Evolutionary conservation across 2,797 vertebrate species (phyloP), one percentile per base, ranked within the genome.

Genomic region (Neoniphon sammara): DNA sequence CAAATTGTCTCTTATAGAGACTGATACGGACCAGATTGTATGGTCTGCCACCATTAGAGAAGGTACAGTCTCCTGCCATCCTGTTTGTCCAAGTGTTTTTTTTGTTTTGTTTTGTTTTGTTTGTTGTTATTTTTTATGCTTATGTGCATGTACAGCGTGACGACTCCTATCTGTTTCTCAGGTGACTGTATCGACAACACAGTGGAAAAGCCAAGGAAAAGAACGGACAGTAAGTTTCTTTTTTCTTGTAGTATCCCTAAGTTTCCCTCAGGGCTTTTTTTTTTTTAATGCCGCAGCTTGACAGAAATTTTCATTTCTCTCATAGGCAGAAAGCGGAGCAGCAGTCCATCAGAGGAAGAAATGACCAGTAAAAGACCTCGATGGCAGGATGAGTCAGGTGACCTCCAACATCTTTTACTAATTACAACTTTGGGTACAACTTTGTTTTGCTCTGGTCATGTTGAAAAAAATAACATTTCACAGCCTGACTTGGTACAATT

Each of bases 11-110:
- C 87, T 96, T 57, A 82, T 93, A 12, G 95, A 96, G 78, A 89
- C 72, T 0, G 92, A 95, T 62, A 95, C 96, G 0, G 92, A 94
- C 0, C 93, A 93, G 49, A 92, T 83, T 0, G 92, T 96, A 0
- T 96, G 95, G 95, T 95, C 94, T 8, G 92, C 94, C 49, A 95
- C 89, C 62, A 93, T 97, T 42, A 91, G 96, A 83, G 95, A 95
- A 89, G 94, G 95, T 96, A 91, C 23, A 42, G 12, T 42, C 4
- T 42, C 39, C 39, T 14, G 9, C 4, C 9, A 21, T 1, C 12
- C 9, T 7, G 10, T 20, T 30, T 55, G 23, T 17, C 5, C n/a
- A 10, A 11, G 36, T 30, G 2, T 42, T n/a, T 17, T 4, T 12
- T 54, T 17, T 39, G 36, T 39, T 11, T 55, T 11, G 25, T 27